Evolutionary conservation across 2,797 vertebrate genomes (phyloP), one percentile per base, ranked within the genome.

Genomic region (Discoglossus pictus): DNA sequence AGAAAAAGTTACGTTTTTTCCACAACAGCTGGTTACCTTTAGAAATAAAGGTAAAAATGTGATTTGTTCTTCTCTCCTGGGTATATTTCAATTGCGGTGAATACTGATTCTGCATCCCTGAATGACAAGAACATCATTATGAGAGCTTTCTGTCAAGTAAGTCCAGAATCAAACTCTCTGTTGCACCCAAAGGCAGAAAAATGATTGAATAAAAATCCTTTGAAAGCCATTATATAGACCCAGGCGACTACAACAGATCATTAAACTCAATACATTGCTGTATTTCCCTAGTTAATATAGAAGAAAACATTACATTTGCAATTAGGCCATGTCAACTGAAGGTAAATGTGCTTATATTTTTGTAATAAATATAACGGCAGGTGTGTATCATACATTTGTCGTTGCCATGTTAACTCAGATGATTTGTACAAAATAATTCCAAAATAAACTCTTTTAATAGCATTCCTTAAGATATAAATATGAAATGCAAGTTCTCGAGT

Each of bases 201-300:
- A 63, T 78, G 73, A 78, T 48, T 42, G 66, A 68, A 65, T 66
- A 64, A 78, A n/a, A 83, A 74, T 34, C 40, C 48, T 75, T 44
- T 73, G 76, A 67, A 69, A 7, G 42, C 0, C 0, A 42, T 54
- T 75, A 76, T 60, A 70, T 77, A n/a, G 79, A 46, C 60, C 70
- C 72, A 62, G 60, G 15, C 4, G 21, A 61, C 38, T 31, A 62
- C 42, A 58, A 13, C 68, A 51, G 46, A 74, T 73, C 61, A 66
- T 73, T 62, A 74, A 0, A 0, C 47, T 18, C 65, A 61, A 65
- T 63, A 70, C 68, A 67, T 74, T 60, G 25, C 34, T 60, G 56
- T 69, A 74, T 65, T 70, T 24, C 55, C 50, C 21, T 21, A 4
- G 44, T 8, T 56, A 60, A 13, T 17, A 59, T 16, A 3, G 40